Base-by-base conservation (phyloP, 2,113 vertebrate genomes). In the Casuarius casuarius region DNA sequence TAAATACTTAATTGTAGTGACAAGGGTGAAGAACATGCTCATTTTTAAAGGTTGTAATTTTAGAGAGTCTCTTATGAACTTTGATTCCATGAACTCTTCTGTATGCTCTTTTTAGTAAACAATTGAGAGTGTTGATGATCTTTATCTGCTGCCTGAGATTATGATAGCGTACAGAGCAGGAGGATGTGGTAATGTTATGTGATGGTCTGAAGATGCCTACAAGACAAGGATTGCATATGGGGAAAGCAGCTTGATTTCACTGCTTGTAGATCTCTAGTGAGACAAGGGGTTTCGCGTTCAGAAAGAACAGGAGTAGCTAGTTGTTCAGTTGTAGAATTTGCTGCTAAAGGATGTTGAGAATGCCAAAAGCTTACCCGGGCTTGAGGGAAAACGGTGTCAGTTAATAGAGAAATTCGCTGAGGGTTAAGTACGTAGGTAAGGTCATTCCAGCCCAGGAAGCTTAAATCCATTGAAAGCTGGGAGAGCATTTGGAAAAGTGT, bases 111-210 rank as follows among this genome's bases (percentile, higher is more conserved):
- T 5, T 11, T 8, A 1, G 42, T 22, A 22, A n/a, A 12, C 9
- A 71, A 1, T 38, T 1, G 3, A 35, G 10, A 33, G 28, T 5
- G 59, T 25, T 22, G 71, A 12, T 31, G 3, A 1, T 48, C 13
- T 59, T 63, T 63, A 13, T 17, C 62, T 62, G 76, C 67, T 83
- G 44, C 25, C 31, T 83, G 77, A 25, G 56, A 29, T 33, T 5
- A 0, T 3, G 52, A 46, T 0, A 0, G 11, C 13, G 1, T 9
- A 4, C 33, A 12, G 25, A 7, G 10, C 1, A 3, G 49, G 49
- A 52, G n/a, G 35, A 1, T 13, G 31, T 2, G 23, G 23, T 20
- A 5, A 7, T n/a, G 62, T 19, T 19, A 10, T 7, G 44, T 13
- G 65, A 19, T 67, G 71, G 13, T 25, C 51, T 46, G n/a, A 6